Conservation (phyloP, 2,888 invertebrate species). For the Linnaemya vulpina region DNA sequence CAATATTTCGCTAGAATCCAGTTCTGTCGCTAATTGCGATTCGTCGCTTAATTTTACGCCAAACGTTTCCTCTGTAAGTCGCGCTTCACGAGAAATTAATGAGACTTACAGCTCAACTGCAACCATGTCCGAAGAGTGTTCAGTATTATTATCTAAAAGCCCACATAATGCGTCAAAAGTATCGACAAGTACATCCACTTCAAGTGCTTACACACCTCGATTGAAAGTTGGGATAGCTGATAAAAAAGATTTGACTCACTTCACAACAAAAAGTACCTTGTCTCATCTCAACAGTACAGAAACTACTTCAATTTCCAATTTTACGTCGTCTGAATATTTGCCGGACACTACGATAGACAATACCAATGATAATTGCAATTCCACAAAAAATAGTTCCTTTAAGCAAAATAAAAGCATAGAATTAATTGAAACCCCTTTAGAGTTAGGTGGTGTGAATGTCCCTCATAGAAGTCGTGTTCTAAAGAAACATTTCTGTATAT, state of each 20-base stretch:
- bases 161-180: background rate
- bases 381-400: background rate
- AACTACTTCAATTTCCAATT: background rate
- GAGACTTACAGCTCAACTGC: background rate
- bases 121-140: background rate
- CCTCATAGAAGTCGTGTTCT: background rate
- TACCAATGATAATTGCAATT: background rate
- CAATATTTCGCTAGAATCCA: background rate
- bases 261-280: background rate
- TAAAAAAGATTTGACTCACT: background rate
- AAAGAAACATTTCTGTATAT: conserved; percentile 6
- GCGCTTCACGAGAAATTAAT: background rate
- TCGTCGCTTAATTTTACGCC: background rate
- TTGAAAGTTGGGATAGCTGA: background rate
- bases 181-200: background rate
- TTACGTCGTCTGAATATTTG: conserved; percentile 7
- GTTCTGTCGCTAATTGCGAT: background rate
- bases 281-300: background rate
- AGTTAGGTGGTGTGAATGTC: background rate
- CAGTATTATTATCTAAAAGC: background rate
- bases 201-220: background rate
- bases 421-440: background rate
- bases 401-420: background rate
- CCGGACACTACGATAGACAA: background rate
- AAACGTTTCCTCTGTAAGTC: background rate